Conservation (phyloP, 92 coral and sea anemone species). For the Meandrina meandrites region DNA sequence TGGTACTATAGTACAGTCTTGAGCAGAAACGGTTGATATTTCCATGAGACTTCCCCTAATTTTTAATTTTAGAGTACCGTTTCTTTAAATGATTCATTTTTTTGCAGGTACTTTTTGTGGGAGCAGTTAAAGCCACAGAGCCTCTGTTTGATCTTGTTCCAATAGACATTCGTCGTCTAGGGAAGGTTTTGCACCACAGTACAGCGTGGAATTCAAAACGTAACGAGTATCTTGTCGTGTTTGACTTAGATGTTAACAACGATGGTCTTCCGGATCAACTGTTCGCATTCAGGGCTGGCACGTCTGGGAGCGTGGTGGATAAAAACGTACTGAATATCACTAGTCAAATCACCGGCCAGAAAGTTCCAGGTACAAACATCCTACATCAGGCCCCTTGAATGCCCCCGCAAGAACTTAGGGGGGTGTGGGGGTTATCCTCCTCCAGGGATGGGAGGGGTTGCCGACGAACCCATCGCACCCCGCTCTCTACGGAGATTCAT, state of each 20-base stretch:
- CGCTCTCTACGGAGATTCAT: no score
- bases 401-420: no score
- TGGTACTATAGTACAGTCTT: no score
- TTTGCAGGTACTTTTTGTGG: slow-evolving; percentile 66
- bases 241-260: slow-evolving; percentile 78
- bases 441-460: no score
- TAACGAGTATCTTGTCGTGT: slow-evolving; percentile 81
- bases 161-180: slow-evolving; percentile 32
- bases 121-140: slow-evolving; percentile 66
- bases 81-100: no score
- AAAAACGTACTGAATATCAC: slow-evolving; percentile 65
- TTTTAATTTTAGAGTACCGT: no score
- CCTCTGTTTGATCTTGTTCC: slow-evolving; percentile 63
- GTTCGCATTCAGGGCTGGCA: slow-evolving; percentile 70
- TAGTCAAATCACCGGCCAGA: slow-evolving; percentile 18
- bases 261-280: slow-evolving; percentile 78
- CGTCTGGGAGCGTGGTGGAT: slow-evolving; percentile 64
- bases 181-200: slow-evolving; percentile 80
- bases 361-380: slow-evolving; percentile 7
- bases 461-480: no score
- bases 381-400: no score
- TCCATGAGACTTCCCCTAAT: no score
- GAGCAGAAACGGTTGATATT: no score
- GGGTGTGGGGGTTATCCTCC: no score
- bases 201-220: slow-evolving; percentile 73